phyloP scores from a whole-genome alignment of 2,797 vertebrate genomes.

The Xiphorhynchus erythropygius region DNA sequence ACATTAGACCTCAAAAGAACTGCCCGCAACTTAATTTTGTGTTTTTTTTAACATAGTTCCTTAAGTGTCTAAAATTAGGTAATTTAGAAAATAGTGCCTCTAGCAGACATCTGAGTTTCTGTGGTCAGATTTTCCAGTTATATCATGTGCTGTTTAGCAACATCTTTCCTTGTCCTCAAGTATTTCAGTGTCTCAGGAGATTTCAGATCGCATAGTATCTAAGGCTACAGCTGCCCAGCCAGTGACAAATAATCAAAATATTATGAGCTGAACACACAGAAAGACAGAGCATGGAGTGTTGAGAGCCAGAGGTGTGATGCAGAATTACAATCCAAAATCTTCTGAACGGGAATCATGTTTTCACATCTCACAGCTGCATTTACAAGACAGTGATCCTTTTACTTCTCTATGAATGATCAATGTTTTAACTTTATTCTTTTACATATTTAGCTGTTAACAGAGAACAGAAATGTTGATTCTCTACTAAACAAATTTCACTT shows the following conservation, averaged over 20 bases:
- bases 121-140: slow-evolving; percentile 4
- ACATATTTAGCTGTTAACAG: not conserved
- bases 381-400: not conserved
- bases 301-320: not conserved
- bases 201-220: not conserved
- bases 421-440: not conserved
- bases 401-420: not conserved
- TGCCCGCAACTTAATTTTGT: not conserved
- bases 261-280: not conserved
- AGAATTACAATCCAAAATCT: not conserved
- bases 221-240: not conserved
- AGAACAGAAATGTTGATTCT: not conserved
- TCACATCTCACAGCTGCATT: not conserved
- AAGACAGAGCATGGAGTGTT: not conserved
- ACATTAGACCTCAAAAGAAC: not conserved
- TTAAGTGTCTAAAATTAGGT: not conserved
- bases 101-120: not conserved
- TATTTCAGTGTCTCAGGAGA: not conserved
- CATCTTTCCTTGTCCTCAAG: not conserved
- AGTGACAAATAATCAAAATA: not conserved
- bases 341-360: not conserved
- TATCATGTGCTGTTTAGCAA: not conserved
- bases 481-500: not conserved
- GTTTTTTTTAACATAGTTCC: not conserved
- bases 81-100: not conserved